Evolutionary conservation across 37 sponge, comb jelly and placozoan genomes (phyloP).

Genomic region (Trichoplax adhaerens): DNA sequence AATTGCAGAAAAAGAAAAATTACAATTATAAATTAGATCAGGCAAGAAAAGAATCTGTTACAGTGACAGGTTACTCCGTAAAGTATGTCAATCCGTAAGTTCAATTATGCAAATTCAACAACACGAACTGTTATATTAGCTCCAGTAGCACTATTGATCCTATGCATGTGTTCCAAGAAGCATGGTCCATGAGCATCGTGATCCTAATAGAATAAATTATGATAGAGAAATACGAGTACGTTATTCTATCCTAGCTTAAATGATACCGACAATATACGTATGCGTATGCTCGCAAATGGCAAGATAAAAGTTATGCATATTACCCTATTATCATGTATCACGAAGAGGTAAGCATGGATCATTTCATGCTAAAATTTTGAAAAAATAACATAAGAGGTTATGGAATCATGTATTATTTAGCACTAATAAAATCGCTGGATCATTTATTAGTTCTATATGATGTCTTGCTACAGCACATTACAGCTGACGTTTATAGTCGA

Average conservation of each 20-base stretch:
- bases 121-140: constrained; percentile 76
- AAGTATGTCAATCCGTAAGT: not conserved
- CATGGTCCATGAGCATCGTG: constrained; percentile 88
- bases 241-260: no score
- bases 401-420: no score
- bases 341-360: constrained; percentile 96
- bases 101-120: not conserved
- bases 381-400: no score
- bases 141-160: constrained; percentile 66
- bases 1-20: not conserved
- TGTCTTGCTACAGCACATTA: no score
- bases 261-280: no score
- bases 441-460: no score
- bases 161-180: constrained; percentile 71
- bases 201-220: constrained; percentile 26
- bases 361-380: constrained; percentile 70
- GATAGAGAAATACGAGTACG: no score
- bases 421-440: no score
- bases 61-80: no score
- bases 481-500: no score
- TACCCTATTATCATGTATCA: constrained; percentile 72
- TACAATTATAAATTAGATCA: not conserved
- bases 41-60: no score
- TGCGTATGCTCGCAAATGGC: no score
- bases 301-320: not conserved